Evolutionary conservation across 2,888 invertebrate species (phyloP).

Genomic region (Pollenia labialis): DNA sequence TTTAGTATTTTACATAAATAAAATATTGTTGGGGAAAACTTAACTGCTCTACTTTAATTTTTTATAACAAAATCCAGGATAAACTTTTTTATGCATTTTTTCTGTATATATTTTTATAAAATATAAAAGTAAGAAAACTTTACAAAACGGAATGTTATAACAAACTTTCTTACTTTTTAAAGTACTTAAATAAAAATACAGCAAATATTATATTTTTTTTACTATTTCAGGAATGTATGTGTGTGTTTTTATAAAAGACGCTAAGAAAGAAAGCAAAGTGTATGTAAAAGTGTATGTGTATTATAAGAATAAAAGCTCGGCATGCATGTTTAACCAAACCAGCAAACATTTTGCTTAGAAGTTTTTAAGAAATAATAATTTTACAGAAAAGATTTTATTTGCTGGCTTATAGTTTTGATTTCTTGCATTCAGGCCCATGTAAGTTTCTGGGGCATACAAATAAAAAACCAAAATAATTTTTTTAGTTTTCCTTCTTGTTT

Average conservation of each 20-base stretch:
- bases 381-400: background rate
- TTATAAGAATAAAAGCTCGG: background rate
- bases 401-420: conserved; percentile 6
- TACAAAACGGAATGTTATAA: conserved; percentile 22
- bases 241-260: background rate
- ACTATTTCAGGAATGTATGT: background rate
- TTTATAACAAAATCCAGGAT: background rate
- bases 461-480: background rate
- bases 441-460: conserved; percentile 18
- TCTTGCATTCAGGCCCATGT: background rate
- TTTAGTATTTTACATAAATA: background rate
- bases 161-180: conserved; percentile 42
- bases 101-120: background rate
- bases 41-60: background rate
- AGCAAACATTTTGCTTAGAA: background rate
- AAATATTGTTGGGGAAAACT: background rate
- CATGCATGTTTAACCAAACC: background rate
- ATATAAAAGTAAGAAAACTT: background rate
- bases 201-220: background rate
- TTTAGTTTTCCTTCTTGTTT: background rate
- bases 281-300: background rate
- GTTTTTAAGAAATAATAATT: no score
- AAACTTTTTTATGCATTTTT: conserved; percentile 12
- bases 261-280: background rate
- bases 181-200: conserved; percentile 7